Percentiles rank a stretch among this genome's conserved stretches.
These are phyloP conservation scores for Zoanthus solanderi DNA, from an alignment of 92 coral and sea anemone genomes.

Conservation along the genomic window DNA sequence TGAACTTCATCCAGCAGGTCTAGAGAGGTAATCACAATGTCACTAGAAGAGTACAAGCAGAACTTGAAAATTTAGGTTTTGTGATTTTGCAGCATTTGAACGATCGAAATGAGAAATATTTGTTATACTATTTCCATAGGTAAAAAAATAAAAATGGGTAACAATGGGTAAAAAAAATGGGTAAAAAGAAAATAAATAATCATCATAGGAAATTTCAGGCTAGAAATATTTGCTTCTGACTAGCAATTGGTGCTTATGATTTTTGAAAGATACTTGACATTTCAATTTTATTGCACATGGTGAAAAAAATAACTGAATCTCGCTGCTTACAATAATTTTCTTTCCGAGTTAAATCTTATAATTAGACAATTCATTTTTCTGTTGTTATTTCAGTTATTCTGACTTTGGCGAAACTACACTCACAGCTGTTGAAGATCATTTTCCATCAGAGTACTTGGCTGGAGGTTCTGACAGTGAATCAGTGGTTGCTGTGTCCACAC, in stretches of 20 bases:
- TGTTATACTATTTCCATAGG: background rate
- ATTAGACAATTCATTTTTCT: background rate
- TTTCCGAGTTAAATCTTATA: background rate
- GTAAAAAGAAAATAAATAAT: too few species aligned
- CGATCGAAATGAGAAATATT: background rate
- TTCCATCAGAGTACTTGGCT: background rate
- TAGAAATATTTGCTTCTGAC: background rate
- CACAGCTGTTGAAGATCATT: background rate
- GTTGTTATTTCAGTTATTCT: background rate
- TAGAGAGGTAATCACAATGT: background rate
- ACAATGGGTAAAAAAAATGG: too few species aligned
- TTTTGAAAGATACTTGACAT: background rate
- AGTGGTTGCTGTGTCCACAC: background rate
- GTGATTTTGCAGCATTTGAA: background rate
- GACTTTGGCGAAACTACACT: constrained; percentile 27
- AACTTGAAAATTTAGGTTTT: background rate
- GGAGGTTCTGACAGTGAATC: constrained; percentile 3
- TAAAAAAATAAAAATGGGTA: too few species aligned
- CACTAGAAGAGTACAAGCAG: background rate
- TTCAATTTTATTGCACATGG: background rate
- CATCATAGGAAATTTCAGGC: background rate
- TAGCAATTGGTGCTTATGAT: background rate
- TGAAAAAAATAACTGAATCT: background rate
- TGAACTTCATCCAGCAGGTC: background rate
- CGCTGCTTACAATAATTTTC: background rate